Evolutionary conservation across 1,140 invertebrate genomes (phyloP).

Genomic region (Pararge aegeria): DNA sequence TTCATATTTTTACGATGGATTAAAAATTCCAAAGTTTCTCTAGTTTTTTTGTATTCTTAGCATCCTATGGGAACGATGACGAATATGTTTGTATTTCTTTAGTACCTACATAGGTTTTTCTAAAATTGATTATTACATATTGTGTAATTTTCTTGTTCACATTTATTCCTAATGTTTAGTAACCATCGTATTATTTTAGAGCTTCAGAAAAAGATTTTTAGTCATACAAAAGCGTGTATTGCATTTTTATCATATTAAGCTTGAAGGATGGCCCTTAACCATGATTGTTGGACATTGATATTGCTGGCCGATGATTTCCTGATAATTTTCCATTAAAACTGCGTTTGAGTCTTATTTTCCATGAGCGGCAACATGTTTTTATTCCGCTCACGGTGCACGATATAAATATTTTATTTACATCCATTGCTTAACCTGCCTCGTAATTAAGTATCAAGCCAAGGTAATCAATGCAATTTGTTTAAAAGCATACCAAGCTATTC

Average conservation of each 20-base stretch:
- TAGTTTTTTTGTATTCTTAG: too few relatives aligned
- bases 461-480: conserved; percentile 40
- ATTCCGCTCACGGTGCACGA: conserved; percentile 8
- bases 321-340: conserved; percentile 23
- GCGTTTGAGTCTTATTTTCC: conserved; percentile 18
- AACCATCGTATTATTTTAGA: too few relatives aligned
- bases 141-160: too few relatives aligned
- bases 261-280: background rate
- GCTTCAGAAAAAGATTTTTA: too few relatives aligned
- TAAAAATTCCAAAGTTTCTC: too few relatives aligned
- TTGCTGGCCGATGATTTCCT: background rate
- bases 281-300: background rate
- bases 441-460: conserved; percentile 36
- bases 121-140: too few relatives aligned
- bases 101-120: too few relatives aligned
- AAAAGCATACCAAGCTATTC: conserved; percentile 31
- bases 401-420: conserved; percentile 32
- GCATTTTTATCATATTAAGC: background rate
- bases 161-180: too few relatives aligned
- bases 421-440: conserved; percentile 30
- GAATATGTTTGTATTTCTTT: too few relatives aligned
- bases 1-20: too few relatives aligned
- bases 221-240: too few relatives aligned
- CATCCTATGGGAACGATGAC: too few relatives aligned
- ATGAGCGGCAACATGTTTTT: conserved; percentile 17